Evolutionary conservation across 2,888 invertebrate species (phyloP), one percentile per base, ranked within the genome.

Genomic region (Acrobasis consociella): DNA sequence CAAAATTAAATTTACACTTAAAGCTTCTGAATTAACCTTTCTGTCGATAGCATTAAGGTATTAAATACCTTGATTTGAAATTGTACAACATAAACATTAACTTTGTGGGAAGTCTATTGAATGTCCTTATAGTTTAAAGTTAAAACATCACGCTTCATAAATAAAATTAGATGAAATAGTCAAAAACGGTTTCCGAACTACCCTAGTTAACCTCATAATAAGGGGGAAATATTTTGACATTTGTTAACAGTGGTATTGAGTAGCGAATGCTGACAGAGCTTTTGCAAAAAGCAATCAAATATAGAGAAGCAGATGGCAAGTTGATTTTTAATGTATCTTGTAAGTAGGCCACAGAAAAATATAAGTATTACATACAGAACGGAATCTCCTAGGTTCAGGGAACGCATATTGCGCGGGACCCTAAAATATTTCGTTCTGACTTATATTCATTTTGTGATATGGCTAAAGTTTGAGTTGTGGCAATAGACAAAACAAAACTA

Each of bases 141-240:
- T 70, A 77, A 73, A 76, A 76, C 76, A 83, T 85, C 85, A 91
- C 85, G 91, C 82, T 74, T 78, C 90, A 90, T 91, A 91, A 91
- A 91, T 91, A 85, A 87, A 90, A 90, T 90, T 91, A 83, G 75
- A 73, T 68, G 74, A 80, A 80, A 78, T 86, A 83, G 75, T 74
- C 79, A 80, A 85, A 82, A 56, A 22, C 56, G 39, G 83, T 84
- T 77, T 82, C 69, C 71, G 70, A 72, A 74, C 79, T 75, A 87
- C 86, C 88, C 86, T 84, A 87, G 82, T 87, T 87, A 89, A 85
- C 85, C 83, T 78, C 72, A 82, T 83, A 82, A 83, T 73, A 74
- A 62, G 76, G 80, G 88, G 85, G 78, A 82, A 89, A 89, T 91
- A 86, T 91, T 91, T 81, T 89, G 91, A 90, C 91, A 83, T 81